Base-by-base conservation (phyloP, 2,113 vertebrate genomes). In the Lophura nycthemera region DNA sequence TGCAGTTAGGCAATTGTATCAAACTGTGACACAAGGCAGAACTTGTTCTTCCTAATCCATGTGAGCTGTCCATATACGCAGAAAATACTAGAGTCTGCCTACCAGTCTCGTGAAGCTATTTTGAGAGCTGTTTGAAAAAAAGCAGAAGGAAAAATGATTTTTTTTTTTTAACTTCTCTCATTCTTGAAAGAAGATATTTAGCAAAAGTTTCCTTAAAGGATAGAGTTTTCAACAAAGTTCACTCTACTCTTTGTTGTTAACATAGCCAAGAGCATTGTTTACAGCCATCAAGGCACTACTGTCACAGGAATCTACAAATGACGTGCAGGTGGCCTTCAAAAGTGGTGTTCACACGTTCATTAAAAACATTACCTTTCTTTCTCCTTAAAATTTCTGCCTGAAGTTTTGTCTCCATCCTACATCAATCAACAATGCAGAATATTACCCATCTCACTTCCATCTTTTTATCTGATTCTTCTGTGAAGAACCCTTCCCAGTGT, bases 381-480 rank as follows among this genome's bases (percentile, higher is more conserved):
- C 63, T 87, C 56, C 82, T 74, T 73, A 45, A 47, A 38, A 16
- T 82, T 66, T 86, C 88, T 18, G 1, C 40, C 61, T 72, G 34
- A 80, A 88, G 75, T 73, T 69, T 84, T 83, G 43, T 86, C 73
- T 87, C 60, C 42, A 73, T 83, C 34, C 25, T 71, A 69, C 63
- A 93, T 86, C 73, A 89, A 88, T 83, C 20, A 82, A 16, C 30
- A 83, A 67, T 5, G 19, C 81, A 69, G 43, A 64, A 88, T 76
- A 86, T 82, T 92, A 38, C 64, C 67, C 69, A 84, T 29, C 56
- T 93, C 59, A 76, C 21, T 95, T 96, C 76, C 40, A 70, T 77
- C 65, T 93, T 95, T 94, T 92, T 77, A 80, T 85, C 67, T 89
- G 67, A 60, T 80, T 95, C 25, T 52, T 86, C 73, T 94, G 90